Base-by-base conservation (phyloP, 2,797 vertebrate genomes). In the Sylvia borin region DNA sequence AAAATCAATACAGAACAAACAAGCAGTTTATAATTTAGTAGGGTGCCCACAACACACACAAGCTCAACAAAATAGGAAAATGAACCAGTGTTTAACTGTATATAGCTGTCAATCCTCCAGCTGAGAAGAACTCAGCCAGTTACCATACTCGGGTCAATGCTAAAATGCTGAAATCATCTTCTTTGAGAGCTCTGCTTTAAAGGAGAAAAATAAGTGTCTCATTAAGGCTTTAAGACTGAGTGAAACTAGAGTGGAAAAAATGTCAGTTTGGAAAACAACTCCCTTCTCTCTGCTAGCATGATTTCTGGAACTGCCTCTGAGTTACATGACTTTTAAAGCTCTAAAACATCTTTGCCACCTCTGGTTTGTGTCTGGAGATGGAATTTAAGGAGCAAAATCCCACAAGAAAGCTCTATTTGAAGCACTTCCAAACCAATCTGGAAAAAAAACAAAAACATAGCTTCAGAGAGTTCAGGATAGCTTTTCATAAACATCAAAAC, bases 321-420 rank as follows among this genome's bases (percentile, higher is more conserved):
- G 7, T 70, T 86, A 53, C 31, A 47, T 4, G 50, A 50, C 31
- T 92, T 91, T 87, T 57, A 91, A 91, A 82, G 21, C 67, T 90
- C 64, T 91, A 50, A 94, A 89, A 77, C 34, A 74, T 85, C 88
- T 85, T 91, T 67, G 40, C 32, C 42, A 74, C 60, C 92, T 92
- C 86, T 93, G 91, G 36, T 91, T 95, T 89, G 13, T 83, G 68
- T 77, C 78, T 93, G 78, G 78, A 80, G 75, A 80, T 51, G 68
- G 81, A 92, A 89, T 87, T 54, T 64, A 25, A 89, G 67, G 75
- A 93, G 57, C 72, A 43, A 91, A 94, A 94, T 85, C 80, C 92
- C 92, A 94, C 93, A 96, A 95, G 75, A 94, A 95, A 95, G 24
- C 18, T 83, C 10, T 93, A 71, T 85, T 91, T 96, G 88, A 97